These are phyloP conservation scores for Hypselothyrea guttata DNA, from an alignment of 2,888 invertebrate species.

Conservation along the genomic window DNA sequence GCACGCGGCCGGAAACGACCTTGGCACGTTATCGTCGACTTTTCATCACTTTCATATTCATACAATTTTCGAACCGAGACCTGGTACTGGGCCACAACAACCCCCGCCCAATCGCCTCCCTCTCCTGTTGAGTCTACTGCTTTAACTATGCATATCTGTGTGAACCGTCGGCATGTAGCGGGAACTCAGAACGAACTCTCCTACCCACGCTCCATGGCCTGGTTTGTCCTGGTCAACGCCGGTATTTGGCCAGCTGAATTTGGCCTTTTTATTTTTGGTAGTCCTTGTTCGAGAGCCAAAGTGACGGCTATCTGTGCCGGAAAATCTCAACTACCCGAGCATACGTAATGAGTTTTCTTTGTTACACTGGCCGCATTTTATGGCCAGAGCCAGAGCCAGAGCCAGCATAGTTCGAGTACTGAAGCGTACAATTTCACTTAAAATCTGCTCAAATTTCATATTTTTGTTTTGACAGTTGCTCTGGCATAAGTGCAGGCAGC, in stretches of 20 bases:
- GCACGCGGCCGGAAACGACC: constrained; percentile 79
- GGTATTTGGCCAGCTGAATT: constrained; percentile 33
- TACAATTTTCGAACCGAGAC: constrained; percentile 64
- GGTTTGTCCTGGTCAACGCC: constrained; percentile 23
- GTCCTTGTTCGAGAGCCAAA: constrained; percentile 10
- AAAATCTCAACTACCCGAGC: constrained; percentile 69
- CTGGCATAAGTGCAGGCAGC: constrained; percentile 1
- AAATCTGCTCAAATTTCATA: constrained; percentile 69
- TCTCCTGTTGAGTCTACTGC: neutral
- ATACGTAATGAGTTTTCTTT: constrained; percentile 73
- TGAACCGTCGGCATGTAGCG: constrained; percentile 33
- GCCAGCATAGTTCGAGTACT: constrained; percentile 7
- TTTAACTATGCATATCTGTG: constrained; percentile 38
- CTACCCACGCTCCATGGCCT: constrained; percentile 4
- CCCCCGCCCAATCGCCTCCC: no score
- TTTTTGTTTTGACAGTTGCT: constrained; percentile 60
- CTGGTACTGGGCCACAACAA: neutral
- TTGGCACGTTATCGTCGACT: constrained; percentile 78
- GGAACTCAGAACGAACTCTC: constrained; percentile 5
- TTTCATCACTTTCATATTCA: constrained; percentile 78
- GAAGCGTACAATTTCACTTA: constrained; percentile 43
- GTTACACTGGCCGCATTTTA: constrained; percentile 49
- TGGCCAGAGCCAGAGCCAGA: constrained; percentile 1
- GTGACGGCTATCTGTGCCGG: constrained; percentile 68
- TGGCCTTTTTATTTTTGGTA: constrained; percentile 12